Evolutionary conservation across 2,113 vertebrate genomes (phyloP).

Genomic region (Mixornis gularis): DNA sequence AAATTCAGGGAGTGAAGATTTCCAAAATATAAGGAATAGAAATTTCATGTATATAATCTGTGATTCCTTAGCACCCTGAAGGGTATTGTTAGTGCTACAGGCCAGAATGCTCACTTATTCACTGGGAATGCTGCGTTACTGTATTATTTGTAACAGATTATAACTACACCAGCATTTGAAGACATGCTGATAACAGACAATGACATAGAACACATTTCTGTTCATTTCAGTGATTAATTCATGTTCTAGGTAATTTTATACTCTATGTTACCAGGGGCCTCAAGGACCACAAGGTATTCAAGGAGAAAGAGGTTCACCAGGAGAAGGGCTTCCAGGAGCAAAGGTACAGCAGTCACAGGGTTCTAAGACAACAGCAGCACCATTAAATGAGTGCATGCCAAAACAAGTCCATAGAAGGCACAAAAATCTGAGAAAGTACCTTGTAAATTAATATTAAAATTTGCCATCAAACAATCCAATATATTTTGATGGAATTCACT

Average conservation of each 20-base stretch:
- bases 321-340: slow-evolving; percentile 85
- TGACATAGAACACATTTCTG: background rate
- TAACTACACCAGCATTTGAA: slow-evolving; percentile 1
- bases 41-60: background rate
- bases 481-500: background rate
- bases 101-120: slow-evolving; percentile 1
- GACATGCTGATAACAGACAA: background rate
- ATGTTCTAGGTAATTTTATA: background rate
- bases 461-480: background rate
- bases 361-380: background rate
- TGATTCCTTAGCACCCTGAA: background rate
- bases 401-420: background rate
- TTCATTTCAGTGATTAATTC: background rate
- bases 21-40: background rate
- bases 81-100: slow-evolving; percentile 2
- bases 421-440: background rate
- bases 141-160: slow-evolving; percentile 3
- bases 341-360: slow-evolving; percentile 72
- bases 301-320: slow-evolving; percentile 82
- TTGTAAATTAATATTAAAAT: background rate
- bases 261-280: slow-evolving; percentile 76
- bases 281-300: slow-evolving; percentile 86
- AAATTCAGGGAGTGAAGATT: background rate
- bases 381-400: background rate
- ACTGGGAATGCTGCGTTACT: background rate